phyloP scores from a whole-genome alignment of 2,113 vertebrate genomes.

The Heloderma charlesbogerti region DNA sequence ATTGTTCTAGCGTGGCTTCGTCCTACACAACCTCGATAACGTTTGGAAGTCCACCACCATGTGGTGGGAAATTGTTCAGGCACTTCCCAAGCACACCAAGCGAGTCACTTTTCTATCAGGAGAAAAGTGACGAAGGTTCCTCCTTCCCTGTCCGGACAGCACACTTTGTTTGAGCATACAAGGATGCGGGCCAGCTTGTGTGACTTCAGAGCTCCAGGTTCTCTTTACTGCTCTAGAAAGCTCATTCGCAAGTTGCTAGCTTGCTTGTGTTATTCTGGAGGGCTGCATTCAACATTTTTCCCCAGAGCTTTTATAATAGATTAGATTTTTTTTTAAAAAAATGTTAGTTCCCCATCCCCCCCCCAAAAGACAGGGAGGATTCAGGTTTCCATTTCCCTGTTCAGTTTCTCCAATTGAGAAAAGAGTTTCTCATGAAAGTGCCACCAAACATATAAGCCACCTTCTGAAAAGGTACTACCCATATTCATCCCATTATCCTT shows the following conservation, averaged over 20 bases:
- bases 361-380: not conserved
- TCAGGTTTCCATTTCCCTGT: not conserved
- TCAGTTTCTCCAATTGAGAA: not conserved
- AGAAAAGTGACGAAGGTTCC: not conserved
- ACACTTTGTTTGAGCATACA: not conserved
- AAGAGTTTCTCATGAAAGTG: not conserved
- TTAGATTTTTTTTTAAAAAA: too few relatives aligned
- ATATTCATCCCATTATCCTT: not conserved
- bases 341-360: too few relatives aligned
- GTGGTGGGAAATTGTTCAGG: not conserved
- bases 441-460: not conserved
- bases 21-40: not conserved
- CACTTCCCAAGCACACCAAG: not conserved
- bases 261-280: not conserved
- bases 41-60: not conserved
- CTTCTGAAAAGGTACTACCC: not conserved
- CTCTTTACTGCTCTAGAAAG: not conserved
- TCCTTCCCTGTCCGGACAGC: not conserved
- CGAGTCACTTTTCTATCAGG: not conserved
- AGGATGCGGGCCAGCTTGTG: not conserved
- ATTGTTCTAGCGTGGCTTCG: not conserved
- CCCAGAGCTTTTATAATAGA: not conserved
- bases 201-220: not conserved
- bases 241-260: not conserved
- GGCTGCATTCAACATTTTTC: not conserved